Percentiles rank a stretch among this genome's conserved stretches.
Evolutionary conservation across 2,888 invertebrate species (phyloP).

Genomic region (Chrysina gloriosa): DNA sequence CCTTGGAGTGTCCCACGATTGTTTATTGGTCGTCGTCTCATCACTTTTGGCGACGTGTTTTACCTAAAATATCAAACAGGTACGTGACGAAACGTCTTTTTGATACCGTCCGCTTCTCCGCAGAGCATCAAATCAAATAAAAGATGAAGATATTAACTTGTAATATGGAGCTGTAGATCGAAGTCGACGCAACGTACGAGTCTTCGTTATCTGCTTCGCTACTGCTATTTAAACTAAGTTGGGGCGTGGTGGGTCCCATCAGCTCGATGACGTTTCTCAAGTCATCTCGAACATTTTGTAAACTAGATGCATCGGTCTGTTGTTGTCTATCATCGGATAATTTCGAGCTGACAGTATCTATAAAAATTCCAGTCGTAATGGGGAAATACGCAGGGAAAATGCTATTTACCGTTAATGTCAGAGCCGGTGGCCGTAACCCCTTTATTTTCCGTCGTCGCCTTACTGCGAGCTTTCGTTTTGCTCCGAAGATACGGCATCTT

Average conservation of each 20-base stretch:
- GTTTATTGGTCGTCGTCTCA: conserved; percentile 23
- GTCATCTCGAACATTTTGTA: conserved; percentile 48
- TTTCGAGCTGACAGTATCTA: background rate
- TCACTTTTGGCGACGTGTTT: conserved; percentile 31
- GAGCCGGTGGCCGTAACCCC: conserved; percentile 38
- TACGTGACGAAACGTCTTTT: background rate
- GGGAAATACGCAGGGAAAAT: background rate
- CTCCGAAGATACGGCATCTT: background rate
- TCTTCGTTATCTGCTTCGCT: conserved; percentile 51
- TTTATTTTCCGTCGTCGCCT: conserved; percentile 32
- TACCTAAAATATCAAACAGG: conserved; percentile 32
- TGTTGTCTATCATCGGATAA: background rate
- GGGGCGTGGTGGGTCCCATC: conserved; percentile 52
- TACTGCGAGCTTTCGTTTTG: background rate
- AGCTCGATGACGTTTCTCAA: conserved; percentile 52
- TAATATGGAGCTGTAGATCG: conserved; percentile 40
- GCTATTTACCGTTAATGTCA: conserved; percentile 39
- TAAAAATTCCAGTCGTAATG: background rate
- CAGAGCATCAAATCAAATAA: no score
- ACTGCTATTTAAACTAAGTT: conserved; percentile 40
- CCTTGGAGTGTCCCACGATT: conserved; percentile 46
- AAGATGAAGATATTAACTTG: conserved; percentile 28
- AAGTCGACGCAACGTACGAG: conserved; percentile 39
- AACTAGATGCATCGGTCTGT: conserved; percentile 4
- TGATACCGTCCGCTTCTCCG: background rate